Conservation (phyloP, 1,140 invertebrate species). For the Dolichoris vasculosae region DNA sequence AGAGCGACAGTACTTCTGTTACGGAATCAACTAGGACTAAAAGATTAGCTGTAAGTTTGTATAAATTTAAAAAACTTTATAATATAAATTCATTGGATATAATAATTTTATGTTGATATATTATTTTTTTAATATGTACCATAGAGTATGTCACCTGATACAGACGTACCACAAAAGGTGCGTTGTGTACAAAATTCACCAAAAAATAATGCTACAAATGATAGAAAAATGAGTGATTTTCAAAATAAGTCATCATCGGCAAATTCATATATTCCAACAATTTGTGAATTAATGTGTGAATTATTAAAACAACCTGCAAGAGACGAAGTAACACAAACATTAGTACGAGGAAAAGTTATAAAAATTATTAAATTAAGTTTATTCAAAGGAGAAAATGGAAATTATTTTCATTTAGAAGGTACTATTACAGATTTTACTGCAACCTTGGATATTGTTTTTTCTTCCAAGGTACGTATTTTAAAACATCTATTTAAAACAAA, state of each 20-base stretch:
- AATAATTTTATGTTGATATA: constrained; percentile 14
- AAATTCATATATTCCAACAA: constrained; percentile 42
- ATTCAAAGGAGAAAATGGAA: constrained; percentile 59
- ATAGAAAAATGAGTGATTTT: constrained; percentile 59
- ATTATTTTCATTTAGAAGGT: constrained; percentile 58
- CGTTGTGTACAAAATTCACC: constrained; percentile 52
- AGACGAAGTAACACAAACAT: constrained; percentile 49
- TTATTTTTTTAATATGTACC: background rate
- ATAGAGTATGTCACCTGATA: constrained; percentile 51
- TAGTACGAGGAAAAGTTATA: constrained; percentile 58
- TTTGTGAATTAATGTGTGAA: constrained; percentile 60
- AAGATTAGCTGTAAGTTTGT: constrained; percentile 50
- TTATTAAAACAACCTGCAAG: constrained; percentile 54
- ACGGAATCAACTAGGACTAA: constrained; percentile 38
- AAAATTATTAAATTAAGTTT: constrained; percentile 57
- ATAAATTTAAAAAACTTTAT: background rate
- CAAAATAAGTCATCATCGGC: constrained; percentile 13
- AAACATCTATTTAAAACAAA: background rate
- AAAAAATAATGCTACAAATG: constrained; percentile 19
- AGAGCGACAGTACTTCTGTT: background rate
- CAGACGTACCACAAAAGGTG: constrained; percentile 53
- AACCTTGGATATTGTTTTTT: constrained; percentile 63
- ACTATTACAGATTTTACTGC: constrained; percentile 62
- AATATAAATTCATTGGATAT: background rate
- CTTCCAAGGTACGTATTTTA: constrained; percentile 59